These are phyloP conservation scores for Eupsilia transversa DNA, from an alignment of 2,888 invertebrate species.

Conservation along the genomic window DNA sequence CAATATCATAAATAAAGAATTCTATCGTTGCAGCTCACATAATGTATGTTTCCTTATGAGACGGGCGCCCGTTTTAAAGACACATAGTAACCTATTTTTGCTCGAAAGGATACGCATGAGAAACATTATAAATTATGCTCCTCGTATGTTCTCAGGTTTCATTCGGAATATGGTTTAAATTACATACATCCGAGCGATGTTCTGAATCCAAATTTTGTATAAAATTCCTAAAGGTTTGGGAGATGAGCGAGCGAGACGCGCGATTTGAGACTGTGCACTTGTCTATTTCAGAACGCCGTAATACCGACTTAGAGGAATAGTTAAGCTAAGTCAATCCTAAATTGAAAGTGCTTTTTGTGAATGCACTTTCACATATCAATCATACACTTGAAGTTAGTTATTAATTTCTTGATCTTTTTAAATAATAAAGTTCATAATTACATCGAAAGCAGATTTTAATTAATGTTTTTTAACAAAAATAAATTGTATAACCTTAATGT, in stretches of 20 bases:
- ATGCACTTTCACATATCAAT: not conserved
- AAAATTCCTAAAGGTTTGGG: not conserved
- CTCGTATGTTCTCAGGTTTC: constrained; percentile 31
- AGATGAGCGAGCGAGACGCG: no score
- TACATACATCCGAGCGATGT: constrained; percentile 13
- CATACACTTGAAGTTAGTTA: not conserved
- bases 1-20: constrained; percentile 14
- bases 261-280: not conserved
- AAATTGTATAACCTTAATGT: not conserved
- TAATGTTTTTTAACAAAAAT: not conserved
- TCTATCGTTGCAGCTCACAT: constrained; percentile 29
- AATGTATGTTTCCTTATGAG: not conserved
- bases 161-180: constrained; percentile 46
- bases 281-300: not conserved
- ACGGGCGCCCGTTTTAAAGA: constrained; percentile 32
- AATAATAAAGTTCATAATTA: not conserved
- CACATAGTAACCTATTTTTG: constrained; percentile 21
- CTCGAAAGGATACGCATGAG: constrained; percentile 45
- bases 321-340: not conserved
- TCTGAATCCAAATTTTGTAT: constrained; percentile 3
- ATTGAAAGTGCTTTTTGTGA: not conserved
- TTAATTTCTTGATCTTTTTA: not conserved
- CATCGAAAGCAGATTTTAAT: not conserved
- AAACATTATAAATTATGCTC: constrained; percentile 44
- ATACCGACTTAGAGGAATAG: not conserved